Percentiles rank a stretch among this genome's conserved stretches.
phyloP scores from a whole-genome alignment of 2,113 vertebrate genomes.

The Python bivittatus region DNA sequence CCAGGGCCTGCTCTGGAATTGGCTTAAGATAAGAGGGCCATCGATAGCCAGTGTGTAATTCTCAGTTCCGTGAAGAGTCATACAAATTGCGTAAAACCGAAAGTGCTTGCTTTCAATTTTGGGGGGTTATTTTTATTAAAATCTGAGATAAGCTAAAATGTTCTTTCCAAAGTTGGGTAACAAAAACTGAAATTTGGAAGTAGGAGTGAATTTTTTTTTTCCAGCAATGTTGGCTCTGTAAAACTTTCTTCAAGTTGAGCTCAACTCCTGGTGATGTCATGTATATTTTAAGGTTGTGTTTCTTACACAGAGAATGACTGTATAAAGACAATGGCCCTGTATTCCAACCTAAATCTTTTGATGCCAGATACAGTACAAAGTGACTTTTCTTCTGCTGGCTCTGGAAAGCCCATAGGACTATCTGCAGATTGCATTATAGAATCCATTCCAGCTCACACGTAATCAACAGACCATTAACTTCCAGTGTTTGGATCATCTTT shows the following conservation, averaged over 20 bases:
- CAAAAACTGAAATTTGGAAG: not conserved
- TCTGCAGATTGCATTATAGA: fast-evolving
- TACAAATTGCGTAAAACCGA: too few species aligned
- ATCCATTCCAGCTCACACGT: fast-evolving
- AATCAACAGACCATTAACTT: fast-evolving
- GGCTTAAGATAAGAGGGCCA: not conserved
- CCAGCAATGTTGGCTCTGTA: not conserved
- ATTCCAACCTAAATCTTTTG: not conserved
- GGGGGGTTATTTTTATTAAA: not conserved
- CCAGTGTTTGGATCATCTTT: not conserved
- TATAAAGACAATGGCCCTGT: fast-evolving
- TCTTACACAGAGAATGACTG: not conserved
- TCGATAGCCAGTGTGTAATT: not conserved
- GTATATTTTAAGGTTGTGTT: not conserved
- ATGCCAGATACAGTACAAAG: not conserved
- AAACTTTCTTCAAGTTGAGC: not conserved
- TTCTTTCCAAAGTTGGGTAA: not conserved
- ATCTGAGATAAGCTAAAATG: not conserved
- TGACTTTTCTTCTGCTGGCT: not conserved
- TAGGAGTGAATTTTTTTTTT: not conserved
- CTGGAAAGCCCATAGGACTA: fast-evolving
- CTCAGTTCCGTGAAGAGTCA: not conserved
- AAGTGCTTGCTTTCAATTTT: not conserved
- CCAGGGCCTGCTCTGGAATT: not conserved
- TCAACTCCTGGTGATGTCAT: not conserved